Evolutionary conservation across 2,113 vertebrate species (phyloP), one percentile per base, ranked within the genome.

Genomic region (Prinia subflava): DNA sequence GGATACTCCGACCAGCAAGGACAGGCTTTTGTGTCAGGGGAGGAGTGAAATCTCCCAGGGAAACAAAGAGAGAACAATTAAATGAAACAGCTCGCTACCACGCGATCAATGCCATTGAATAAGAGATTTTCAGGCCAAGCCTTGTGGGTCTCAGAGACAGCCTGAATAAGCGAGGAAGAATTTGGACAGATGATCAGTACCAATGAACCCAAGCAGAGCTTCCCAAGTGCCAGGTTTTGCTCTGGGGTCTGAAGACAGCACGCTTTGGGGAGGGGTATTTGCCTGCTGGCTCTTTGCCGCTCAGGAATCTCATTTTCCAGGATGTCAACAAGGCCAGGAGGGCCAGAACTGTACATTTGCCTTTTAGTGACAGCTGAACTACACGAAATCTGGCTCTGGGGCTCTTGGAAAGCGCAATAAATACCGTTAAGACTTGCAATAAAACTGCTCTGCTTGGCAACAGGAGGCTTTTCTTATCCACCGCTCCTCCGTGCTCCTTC

Each of bases 321-420:
- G 74, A 79, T 62, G 74, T 89, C 93, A 82, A 83, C 74, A 75
- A 75, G 89, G 74, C 77, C 74, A 62, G 39, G 37, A 95, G 46
- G 62, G 69, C 53, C 82, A 83, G 68, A 90, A 94, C 78, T 12
- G 47, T 87, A 75, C 49, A 50, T 76, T 91, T 60, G 78, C 84
- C 86, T 90, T 90, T 89, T 47, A 85, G 77, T 73, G 91, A 89
- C 81, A 95, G 92, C 83, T 91, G 77, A 96, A 90, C 81, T 87
- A 71, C 91, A 82, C 3, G 4, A 94, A 92, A 79, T 81, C 69
- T 89, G 77, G 87, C 60, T 92, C 80, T 71, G 65, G 77, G 74
- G 49, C 77, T 89, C 89, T 73, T 87, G 81, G n/a, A 95, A 91
- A 92, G 80, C 35, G 3, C 31, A 83, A 41, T 71, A 94, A 95